Percentiles rank a stretch among this genome's conserved stretches.
These are phyloP conservation scores for Orchestes rusci DNA, from an alignment of 2,888 invertebrate species.

Conservation along the genomic window DNA sequence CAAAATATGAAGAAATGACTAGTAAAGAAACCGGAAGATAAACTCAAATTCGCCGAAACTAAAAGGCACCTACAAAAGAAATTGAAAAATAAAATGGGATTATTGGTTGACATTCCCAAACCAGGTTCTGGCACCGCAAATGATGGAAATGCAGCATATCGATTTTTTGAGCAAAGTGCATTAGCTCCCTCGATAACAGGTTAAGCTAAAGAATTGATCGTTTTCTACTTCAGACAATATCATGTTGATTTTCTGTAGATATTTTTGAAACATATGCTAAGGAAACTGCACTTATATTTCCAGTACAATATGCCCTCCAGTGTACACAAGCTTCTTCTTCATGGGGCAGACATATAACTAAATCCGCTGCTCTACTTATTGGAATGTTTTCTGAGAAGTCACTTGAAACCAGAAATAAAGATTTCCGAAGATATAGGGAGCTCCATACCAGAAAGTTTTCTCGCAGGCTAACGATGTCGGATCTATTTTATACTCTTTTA, in stretches of 20 bases:
- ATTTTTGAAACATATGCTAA: too few relatives aligned
- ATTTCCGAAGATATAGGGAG: constrained; percentile 9
- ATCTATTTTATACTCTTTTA: too few relatives aligned
- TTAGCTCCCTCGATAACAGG: constrained; percentile 7
- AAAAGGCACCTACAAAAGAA: constrained; percentile 4
- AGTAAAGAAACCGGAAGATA: constrained; percentile 12
- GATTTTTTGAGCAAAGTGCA: constrained; percentile 10
- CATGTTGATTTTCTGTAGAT: too few relatives aligned
- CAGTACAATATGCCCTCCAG: constrained; percentile 10
- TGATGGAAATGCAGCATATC: constrained; percentile 15
- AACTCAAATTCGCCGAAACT: constrained; percentile 6
- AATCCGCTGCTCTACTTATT: too few relatives aligned
- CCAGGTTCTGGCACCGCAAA: constrained; percentile 14
- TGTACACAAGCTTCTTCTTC: constrained; percentile 6
- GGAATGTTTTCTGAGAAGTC: constrained; percentile 10
- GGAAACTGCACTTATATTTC: too few relatives aligned
- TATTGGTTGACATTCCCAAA: constrained; percentile 15
- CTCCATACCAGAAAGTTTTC: constrained; percentile 5
- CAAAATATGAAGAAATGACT: constrained; percentile 15
- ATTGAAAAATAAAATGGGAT: constrained; percentile 12
- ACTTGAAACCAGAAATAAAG: constrained; percentile 10
- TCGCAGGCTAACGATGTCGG: too few relatives aligned
- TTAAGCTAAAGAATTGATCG: constrained; percentile 8
- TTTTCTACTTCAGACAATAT: too few relatives aligned
- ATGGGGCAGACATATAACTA: constrained; percentile 7